Conservation (phyloP, 2,888 invertebrate genomes). For the Parapristionchus giblindavisi region DNA sequence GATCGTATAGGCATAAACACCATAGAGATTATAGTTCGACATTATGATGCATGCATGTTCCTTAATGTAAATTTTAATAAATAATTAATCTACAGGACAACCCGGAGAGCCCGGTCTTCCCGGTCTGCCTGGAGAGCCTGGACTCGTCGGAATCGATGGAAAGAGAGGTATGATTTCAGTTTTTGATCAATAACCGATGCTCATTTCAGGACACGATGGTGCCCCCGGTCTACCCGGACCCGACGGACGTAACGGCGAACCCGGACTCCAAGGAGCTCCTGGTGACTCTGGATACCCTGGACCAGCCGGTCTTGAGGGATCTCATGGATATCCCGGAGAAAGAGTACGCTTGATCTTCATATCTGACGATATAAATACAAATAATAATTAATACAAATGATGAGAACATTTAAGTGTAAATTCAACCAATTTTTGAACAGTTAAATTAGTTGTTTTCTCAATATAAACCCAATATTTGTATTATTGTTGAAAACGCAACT, state of each 20-base stretch:
- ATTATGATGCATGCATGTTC: background rate
- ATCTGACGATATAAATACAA: background rate
- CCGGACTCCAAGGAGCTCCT: constrained; percentile 61
- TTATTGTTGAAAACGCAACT: constrained; percentile 23
- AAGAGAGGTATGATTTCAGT: constrained; percentile 40
- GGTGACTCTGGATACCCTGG: constrained; percentile 53
- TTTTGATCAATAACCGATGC: background rate
- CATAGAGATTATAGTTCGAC: background rate
- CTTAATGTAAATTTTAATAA: constrained; percentile 70
- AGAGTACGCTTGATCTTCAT: constrained; percentile 2
- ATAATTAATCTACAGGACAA: constrained; percentile 74
- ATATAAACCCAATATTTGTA: background rate
- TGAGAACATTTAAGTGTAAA: no score
- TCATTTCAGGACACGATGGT: constrained; percentile 43
- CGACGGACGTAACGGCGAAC: constrained; percentile 56
- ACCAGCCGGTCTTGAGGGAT: constrained; percentile 70
- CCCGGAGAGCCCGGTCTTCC: constrained; percentile 58
- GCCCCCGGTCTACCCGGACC: constrained; percentile 52
- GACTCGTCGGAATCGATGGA: constrained; percentile 61
- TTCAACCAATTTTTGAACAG: background rate
- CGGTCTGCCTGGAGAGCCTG: constrained; percentile 53
- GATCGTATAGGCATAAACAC: background rate
- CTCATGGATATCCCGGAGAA: constrained; percentile 67
- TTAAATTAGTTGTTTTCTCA: background rate
- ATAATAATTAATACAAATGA: background rate